Base-by-base conservation (phyloP, 2,113 vertebrate species). In the Hippocampus mohnikei region DNA sequence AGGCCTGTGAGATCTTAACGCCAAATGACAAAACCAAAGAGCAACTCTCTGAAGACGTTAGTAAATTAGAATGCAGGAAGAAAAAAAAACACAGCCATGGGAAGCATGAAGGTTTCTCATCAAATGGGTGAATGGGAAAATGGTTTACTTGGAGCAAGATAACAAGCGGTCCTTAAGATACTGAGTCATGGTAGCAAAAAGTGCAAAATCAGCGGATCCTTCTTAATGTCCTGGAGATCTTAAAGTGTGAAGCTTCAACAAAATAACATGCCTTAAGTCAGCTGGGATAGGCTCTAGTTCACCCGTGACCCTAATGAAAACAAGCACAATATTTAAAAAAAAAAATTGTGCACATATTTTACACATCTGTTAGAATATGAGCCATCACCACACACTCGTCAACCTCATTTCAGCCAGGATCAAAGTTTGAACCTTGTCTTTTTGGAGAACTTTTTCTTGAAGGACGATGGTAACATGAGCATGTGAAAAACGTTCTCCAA, bases 21-120 rank as follows among this genome's bases (percentile, higher is more conserved):
- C n/a, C 55, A 48, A 13, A 79, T 67, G 72, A 73, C 70, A 69
- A 83, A 78, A 66, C 25, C 66, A 20, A n/a, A 66, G 64, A n/a
- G 8, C 13, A 48, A 46, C 23, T 40, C 18, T n/a, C 15, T 40
- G 27, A 10, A 65, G 2, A 46, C 3, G 37, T 40, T 42, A 63
- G 61, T 6, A 42, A 64, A 42, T 42, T 23, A 27, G 63, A 65
- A 41, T 10, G 33, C 11, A 27, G n/a, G 11, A 16, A 11, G 16
- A 18, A 33, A 58, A 58, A 64, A 44, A 37, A 37, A 21, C 61
- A 15, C n/a, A 44, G 63, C 23, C 42, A 46, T 18, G 63, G 63
- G 13, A 65, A 65, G 63, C 23, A 46, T 46, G 46, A 16, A 46
- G 9, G 6, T 42, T 62, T 62, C 20, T 42, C 40, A 25, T 42